phyloP scores from a whole-genome alignment of 37 sponge, comb jelly and placozoan species.

The Theonella swinhoei region DNA sequence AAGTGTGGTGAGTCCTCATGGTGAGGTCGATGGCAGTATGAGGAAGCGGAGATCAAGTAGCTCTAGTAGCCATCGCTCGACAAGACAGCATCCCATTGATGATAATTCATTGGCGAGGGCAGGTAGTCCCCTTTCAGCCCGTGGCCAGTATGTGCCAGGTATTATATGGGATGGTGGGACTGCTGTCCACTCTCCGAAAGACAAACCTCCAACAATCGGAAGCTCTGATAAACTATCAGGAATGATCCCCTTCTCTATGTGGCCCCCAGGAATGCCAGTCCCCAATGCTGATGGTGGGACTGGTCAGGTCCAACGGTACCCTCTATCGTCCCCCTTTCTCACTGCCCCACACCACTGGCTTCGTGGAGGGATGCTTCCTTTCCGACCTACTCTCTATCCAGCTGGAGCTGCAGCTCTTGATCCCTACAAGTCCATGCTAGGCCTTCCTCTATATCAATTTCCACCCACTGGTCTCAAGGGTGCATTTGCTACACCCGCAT shows the following conservation, averaged over 20 bases:
- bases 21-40: not conserved
- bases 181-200: not conserved
- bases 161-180: not conserved
- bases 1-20: not conserved
- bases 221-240: not conserved
- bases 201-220: not conserved
- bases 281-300: not conserved
- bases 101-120: not conserved
- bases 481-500: not conserved
- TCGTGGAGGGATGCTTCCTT: not conserved
- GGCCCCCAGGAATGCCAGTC: not conserved
- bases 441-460: not conserved
- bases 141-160: not conserved
- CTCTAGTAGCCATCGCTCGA: conserved; percentile 19
- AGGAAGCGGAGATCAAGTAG: conserved; percentile 22
- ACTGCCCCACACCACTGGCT: not conserved
- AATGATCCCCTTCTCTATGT: not conserved
- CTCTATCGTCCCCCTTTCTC: not conserved
- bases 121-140: not conserved
- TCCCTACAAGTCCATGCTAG: not conserved
- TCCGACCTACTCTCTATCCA: not conserved
- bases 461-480: not conserved
- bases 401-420: not conserved
- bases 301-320: not conserved
- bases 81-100: conserved; percentile 5